phyloP scores from a whole-genome alignment of 2,797 vertebrate species.

The Clangula hyemalis region DNA sequence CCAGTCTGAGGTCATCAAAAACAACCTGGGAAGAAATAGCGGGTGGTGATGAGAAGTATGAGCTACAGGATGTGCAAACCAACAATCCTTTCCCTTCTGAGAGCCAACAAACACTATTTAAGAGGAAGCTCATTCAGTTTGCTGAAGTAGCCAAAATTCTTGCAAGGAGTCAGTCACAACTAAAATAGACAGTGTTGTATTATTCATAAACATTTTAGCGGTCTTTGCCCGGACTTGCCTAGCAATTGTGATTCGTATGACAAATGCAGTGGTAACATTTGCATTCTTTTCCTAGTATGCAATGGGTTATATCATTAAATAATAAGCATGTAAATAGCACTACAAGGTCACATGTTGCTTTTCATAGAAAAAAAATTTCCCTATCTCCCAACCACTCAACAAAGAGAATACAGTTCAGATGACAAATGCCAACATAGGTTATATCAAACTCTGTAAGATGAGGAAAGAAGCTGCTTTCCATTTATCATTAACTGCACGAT shows the following conservation, averaged over 20 bases:
- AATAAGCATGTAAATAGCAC: neutral
- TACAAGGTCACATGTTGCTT: neutral
- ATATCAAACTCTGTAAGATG: neutral
- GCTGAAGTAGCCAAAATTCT: neutral
- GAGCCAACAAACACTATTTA: neutral
- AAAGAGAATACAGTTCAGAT: neutral
- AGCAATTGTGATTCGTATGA: neutral
- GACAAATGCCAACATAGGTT: neutral
- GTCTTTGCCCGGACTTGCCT: conserved; percentile 13
- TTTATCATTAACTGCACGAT: neutral
- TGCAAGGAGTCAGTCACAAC: neutral
- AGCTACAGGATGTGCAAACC: neutral
- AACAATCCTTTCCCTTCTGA: neutral
- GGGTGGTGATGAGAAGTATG: neutral
- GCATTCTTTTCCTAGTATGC: neutral
- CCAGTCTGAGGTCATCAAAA: neutral
- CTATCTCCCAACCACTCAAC: neutral
- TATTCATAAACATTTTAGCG: conserved; percentile 31
- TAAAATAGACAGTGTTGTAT: neutral
- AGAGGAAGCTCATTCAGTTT: neutral
- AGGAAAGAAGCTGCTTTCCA: neutral
- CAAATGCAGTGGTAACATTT: neutral
- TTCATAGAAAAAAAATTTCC: neutral
- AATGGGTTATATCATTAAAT: neutral
- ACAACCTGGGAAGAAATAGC: neutral